Evolutionary conservation across 2,797 vertebrate genomes (phyloP).

Genomic region (Uromys caudimaculatus): DNA sequence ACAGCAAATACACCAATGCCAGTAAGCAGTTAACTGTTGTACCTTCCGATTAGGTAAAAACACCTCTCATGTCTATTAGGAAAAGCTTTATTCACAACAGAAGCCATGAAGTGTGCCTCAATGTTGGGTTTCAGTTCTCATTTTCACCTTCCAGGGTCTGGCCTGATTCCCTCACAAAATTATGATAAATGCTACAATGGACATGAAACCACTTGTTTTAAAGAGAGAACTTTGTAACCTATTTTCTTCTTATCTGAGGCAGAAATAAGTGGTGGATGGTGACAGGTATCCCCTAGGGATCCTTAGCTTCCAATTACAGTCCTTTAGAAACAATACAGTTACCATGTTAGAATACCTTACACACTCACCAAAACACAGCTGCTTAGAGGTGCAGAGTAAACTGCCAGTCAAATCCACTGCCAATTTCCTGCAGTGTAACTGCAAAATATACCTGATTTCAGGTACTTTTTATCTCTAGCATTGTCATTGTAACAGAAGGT

Average conservation of each 20-base stretch:
- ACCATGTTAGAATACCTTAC: not conserved
- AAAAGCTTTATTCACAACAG: conserved; percentile 15
- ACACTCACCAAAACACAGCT: conserved; percentile 3
- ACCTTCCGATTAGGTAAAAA: not conserved
- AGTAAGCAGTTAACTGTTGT: not conserved
- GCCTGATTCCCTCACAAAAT: not conserved
- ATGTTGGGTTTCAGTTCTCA: not conserved
- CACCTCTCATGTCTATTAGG: not conserved
- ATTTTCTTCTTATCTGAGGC: not conserved
- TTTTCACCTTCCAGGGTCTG: conserved; percentile 6
- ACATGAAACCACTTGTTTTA: not conserved
- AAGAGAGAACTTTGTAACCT: not conserved
- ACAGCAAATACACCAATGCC: not conserved
- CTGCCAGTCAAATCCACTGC: not conserved
- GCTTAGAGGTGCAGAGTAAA: not conserved
- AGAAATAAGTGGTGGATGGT: not conserved
- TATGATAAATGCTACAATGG: not conserved
- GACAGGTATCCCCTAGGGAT: not conserved
- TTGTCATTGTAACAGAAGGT: not conserved
- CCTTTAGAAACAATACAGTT: conserved; percentile 10
- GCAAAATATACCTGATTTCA: not conserved
- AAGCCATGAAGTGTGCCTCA: not conserved
- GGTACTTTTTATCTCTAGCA: not conserved
- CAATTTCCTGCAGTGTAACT: not conserved
- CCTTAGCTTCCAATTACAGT: not conserved